Evolutionary conservation across 2,888 invertebrate species (phyloP), one percentile per base, ranked within the genome.

Genomic region (Diploptera punctata): DNA sequence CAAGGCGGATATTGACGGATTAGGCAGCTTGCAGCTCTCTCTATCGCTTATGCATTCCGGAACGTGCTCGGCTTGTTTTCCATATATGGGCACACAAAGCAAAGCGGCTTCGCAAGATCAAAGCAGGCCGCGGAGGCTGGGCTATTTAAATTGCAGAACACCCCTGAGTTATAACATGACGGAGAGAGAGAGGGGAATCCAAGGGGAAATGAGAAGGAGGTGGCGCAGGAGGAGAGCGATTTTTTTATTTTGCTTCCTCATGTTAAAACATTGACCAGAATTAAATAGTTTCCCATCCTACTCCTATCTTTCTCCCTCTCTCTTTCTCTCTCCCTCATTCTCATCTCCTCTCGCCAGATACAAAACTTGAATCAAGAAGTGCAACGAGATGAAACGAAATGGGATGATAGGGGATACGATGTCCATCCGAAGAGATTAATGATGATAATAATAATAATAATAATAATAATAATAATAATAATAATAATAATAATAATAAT

Each of bases 231-330:
- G 57, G 69, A 61, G 68, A 29, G 68, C 67, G 21, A 54, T 72
- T 72, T 70, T 72, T 69, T 71, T 70, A 73, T 68, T 70, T 75
- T 74, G 49, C 67, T 65, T 72, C 76, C 78, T 78, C 78, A 78
- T 78, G 78, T 78, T 77, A 78, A 79, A 79, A 79, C 78, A 79
- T 79, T 79, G 78, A 77, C 78, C 78, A 76, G 78, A 78, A 79
- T 75, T 75, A 75, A 75, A 75, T 73, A 73, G 68, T 52, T 71
- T 54, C 65, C 54, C 65, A 68, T 68, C 68, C 43, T 44, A 24
- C 38, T 47, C 68, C 61, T 57, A 68, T 70, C 19, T 49, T 52
- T 68, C 57, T 54, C 57, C 62, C 29, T 26, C n/a, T 19, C 54
- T 44, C 33, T 38, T 47, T 68, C 61, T 57, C 67, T 70, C 19